Evolutionary conservation across 2,113 vertebrate species (phyloP), one percentile per base, ranked within the genome.

Genomic region (Holacanthus passer): DNA sequence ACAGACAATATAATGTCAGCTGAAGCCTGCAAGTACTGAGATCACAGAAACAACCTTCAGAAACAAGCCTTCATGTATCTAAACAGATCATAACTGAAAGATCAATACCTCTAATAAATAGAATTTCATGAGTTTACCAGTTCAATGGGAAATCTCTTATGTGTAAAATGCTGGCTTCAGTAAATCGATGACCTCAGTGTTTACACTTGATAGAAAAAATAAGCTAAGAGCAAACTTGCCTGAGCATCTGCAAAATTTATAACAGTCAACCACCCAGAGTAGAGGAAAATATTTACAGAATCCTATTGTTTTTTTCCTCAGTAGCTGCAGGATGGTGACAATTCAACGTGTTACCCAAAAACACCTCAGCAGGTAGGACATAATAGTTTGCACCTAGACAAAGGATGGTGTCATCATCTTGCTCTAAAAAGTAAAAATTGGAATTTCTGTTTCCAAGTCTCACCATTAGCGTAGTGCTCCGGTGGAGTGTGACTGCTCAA

Each of bases 391-490:
- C 43, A 50, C 3, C 14, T 5, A 35, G 35, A 60, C 47, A 9
- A 53, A 60, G 11, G 43, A 37, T 24, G 43, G 27, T 39, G 31
- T 63, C 27, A 70, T 32, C 19, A 66, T 55, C 68, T 24, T 2
- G 2, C 50, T 70, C 31, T 47, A 17, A 60, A 39, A 55, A 22
- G 22, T 19, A 64, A 55, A 5, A 66, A 37, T 11, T 32, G 7
- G 22, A 31, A 58, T 35, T 14, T 69, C 35, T 66, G 48, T 48
- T 43, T 55, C 13, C 3, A 53, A 20, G 16, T 58, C 93, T 90
- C 47, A 98, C 98, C 97, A 41, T 75, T 92, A 77, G 56, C 89
- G 5, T 88, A 90, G 63, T 89, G 95, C 56, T 95, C 91, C 16
- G 92, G 87, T 10, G 92, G 47, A 67, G 68, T 55, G 92, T 95